Evolutionary conservation across 2,797 vertebrate genomes (phyloP).

Genomic region (Sebastes minor): DNA sequence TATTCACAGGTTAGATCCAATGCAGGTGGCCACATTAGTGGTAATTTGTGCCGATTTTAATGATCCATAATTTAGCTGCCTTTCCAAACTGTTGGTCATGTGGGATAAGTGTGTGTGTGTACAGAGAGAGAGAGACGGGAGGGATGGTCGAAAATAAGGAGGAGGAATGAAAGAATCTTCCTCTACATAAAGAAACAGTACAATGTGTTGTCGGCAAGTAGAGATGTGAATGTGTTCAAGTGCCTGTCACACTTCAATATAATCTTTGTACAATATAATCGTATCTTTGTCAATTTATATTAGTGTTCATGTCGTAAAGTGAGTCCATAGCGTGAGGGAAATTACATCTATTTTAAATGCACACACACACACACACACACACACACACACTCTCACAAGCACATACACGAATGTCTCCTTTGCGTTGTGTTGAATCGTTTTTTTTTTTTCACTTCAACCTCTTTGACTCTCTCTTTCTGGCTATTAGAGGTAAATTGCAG

Average conservation of each 20-base stretch:
- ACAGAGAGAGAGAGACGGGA: background rate
- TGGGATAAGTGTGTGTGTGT: slow-evolving; percentile 43
- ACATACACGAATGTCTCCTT: slow-evolving; percentile 3
- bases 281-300: background rate
- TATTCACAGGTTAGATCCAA: slow-evolving; percentile 82
- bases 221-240: too few relatives aligned
- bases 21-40: slow-evolving; percentile 88
- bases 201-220: too few relatives aligned
- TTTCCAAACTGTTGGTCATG: slow-evolving; percentile 61
- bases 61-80: slow-evolving; percentile 82
- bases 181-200: background rate
- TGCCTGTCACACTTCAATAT: background rate
- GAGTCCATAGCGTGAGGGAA: background rate
- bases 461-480: slow-evolving; percentile 61
- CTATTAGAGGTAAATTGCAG: slow-evolving; percentile 60
- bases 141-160: background rate
- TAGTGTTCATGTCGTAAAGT: background rate
- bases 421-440: slow-evolving; percentile 10
- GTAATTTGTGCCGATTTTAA: slow-evolving; percentile 84
- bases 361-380: background rate
- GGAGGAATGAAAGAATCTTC: background rate
- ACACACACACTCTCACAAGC: background rate
- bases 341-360: slow-evolving; percentile 11
- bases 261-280: background rate
- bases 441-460: slow-evolving; percentile 38